Percentiles rank a stretch among this genome's conserved stretches.
These are phyloP conservation scores for Ptychodera flava DNA, from an alignment of 35 echinoderm and acorn worm species.

Conservation along the genomic window DNA sequence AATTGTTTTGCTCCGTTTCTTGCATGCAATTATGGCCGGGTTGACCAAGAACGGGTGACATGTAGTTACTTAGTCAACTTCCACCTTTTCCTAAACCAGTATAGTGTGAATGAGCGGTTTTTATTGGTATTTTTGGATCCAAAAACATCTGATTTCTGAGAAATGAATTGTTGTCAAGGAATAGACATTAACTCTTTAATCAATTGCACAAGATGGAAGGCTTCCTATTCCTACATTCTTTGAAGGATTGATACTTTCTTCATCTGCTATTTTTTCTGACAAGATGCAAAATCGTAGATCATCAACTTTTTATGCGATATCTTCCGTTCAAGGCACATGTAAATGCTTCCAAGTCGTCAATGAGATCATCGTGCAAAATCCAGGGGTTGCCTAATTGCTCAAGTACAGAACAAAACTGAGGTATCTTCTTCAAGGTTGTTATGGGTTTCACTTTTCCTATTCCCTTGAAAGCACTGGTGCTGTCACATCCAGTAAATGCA, in stretches of 20 bases:
- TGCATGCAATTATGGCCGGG: too few relatives aligned
- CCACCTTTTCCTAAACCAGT: too few relatives aligned
- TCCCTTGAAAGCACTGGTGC: slow-evolving; percentile 44
- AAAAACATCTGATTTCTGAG: too few relatives aligned
- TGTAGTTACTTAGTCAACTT: too few relatives aligned
- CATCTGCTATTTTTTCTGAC: slow-evolving; percentile 5
- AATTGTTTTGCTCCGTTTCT: too few relatives aligned
- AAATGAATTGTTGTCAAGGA: too few relatives aligned
- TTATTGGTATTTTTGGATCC: too few relatives aligned
- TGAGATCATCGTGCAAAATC: slow-evolving; percentile 16
- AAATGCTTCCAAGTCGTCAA: slow-evolving; percentile 38
- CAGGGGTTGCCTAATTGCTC: slow-evolving; percentile 24
- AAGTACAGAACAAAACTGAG: not conserved
- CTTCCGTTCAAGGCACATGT: slow-evolving; percentile 33
- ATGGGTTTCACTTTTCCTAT: slow-evolving; percentile 52
- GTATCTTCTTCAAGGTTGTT: slow-evolving; percentile 13
- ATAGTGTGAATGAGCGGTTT: too few relatives aligned
- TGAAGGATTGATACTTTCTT: not conserved
- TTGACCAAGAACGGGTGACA: too few relatives aligned
- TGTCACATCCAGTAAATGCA: slow-evolving; percentile 43
- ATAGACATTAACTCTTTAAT: too few relatives aligned
- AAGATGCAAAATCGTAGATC: slow-evolving; percentile 33
- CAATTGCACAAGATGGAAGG: slow-evolving; percentile 34
- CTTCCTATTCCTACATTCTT: slow-evolving; percentile 18
- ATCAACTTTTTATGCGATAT: slow-evolving; percentile 10